Base-by-base conservation (phyloP, 30 jellyfish, hydroid and myxozoan genomes). In the Aurelia coerulea region DNA sequence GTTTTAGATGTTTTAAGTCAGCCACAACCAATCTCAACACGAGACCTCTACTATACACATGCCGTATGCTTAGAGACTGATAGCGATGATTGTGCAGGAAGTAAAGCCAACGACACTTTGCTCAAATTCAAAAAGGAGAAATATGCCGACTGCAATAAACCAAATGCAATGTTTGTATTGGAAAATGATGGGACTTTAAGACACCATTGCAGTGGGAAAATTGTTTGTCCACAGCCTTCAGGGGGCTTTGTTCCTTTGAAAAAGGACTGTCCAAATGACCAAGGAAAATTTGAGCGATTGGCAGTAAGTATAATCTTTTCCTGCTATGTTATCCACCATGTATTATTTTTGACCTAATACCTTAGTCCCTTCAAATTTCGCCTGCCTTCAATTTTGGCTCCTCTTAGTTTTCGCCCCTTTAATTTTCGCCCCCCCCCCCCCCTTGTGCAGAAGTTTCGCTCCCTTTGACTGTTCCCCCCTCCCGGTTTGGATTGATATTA, bases 171-270 rank as follows among this genome's bases (percentile, higher is more conserved):
- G 46, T 90, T 95, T 71, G 66, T 67, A 5, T 82, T 95, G 82
- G 88, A 95, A 46, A 65, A 77, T 32, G 97, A 76, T 39, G 99
- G 99, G 31, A 49, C 92, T 34, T 62, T 95, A 18, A 53, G 81
- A 35, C 99, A 95, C 68, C 69, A 90, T 17, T 95, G 99, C 87
- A 89, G 97, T 74, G 93, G 96, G 29, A 90, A 88, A 66, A 76
- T 90, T 65, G 97, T 95, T 29, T 95, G 99, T 60, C 88, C 93
- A 6, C 86, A 52, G 53, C 12, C 35, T 60, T 83, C 92, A 17
- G 16, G 52, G 29, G 82, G 68, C 5, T 52, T 71, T 62, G 62
- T 83, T 7, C 63, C 56, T 10, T 50, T 83, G 65, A 83, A 83
- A 65, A 83, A 41, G 3, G 59, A 35, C 0, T 83, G 92, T 62